These are phyloP conservation scores for Chrysomela aeneicollis DNA, from an alignment of 2,888 invertebrate species.

Conservation along the genomic window DNA sequence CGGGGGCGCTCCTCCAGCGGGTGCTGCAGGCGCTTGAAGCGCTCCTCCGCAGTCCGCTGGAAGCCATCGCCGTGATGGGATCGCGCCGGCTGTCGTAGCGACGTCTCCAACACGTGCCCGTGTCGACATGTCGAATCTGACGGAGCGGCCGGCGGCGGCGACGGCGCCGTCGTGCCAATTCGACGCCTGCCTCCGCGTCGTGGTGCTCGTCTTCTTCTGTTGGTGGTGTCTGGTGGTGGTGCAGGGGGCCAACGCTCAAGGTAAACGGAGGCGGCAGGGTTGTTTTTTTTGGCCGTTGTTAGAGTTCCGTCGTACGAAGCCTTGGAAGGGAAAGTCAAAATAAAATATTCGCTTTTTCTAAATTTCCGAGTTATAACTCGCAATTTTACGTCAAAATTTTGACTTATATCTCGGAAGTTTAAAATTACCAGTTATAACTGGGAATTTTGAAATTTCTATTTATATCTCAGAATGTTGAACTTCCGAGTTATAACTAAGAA, in stretches of 20 bases:
- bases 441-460: too few relatives aligned
- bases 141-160: constrained; percentile 35
- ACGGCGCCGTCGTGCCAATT: constrained; percentile 39
- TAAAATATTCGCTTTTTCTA: too few relatives aligned
- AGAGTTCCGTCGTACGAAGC: too few relatives aligned
- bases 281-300: too few relatives aligned
- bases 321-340: not conserved
- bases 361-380: too few relatives aligned
- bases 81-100: constrained; percentile 30
- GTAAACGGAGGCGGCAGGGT: constrained; percentile 34
- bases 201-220: constrained; percentile 23
- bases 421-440: too few relatives aligned
- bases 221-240: constrained; percentile 26
- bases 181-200: constrained; percentile 32
- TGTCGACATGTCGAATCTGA: constrained; percentile 40
- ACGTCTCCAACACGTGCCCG: constrained; percentile 40
- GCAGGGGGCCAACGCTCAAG: constrained; percentile 42
- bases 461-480: too few relatives aligned
- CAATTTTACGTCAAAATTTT: too few relatives aligned
- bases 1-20: too few relatives aligned
- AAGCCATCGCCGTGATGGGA: constrained; percentile 38
- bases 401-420: too few relatives aligned
- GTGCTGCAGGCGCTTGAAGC: too few relatives aligned
- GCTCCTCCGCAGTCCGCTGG: constrained; percentile 27
- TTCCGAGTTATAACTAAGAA: too few relatives aligned